These are phyloP conservation scores for Macheiramphus alcinus DNA, from an alignment of 2,113 vertebrate genomes.

Conservation along the genomic window DNA sequence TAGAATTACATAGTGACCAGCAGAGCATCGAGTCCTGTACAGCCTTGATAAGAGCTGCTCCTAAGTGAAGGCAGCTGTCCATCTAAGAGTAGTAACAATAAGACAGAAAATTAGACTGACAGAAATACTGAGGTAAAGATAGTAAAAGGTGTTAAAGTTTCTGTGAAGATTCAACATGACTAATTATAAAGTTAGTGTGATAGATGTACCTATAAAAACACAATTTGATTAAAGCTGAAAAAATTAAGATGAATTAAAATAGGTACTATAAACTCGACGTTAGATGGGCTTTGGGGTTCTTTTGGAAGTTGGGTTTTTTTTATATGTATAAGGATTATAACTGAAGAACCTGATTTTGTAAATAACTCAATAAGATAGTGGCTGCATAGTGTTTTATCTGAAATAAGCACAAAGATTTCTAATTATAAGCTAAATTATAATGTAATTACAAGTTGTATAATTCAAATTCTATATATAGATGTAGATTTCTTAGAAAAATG, in stretches of 20 bases:
- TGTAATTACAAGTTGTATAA: slow-evolving; percentile 4
- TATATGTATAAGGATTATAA: not conserved
- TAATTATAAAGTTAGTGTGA: not conserved
- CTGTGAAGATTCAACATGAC: not conserved
- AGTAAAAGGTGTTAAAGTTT: not conserved
- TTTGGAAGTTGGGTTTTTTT: not conserved
- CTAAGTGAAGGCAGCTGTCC: slow-evolving; percentile 17
- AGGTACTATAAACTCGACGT: not conserved
- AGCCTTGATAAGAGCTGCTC: not conserved
- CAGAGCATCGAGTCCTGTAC: not conserved
- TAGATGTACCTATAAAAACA: not conserved
- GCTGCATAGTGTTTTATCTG: not conserved
- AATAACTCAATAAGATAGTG: not conserved
- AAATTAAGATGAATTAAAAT: not conserved
- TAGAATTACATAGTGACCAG: not conserved
- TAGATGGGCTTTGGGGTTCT: not conserved
- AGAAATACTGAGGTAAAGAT: slow-evolving; percentile 20
- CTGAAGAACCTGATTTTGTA: not conserved
- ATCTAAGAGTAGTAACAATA: not conserved
- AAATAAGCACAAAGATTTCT: not conserved
- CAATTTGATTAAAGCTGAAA: not conserved
- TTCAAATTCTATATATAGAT: slow-evolving; percentile 3
- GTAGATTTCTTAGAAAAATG: not conserved
- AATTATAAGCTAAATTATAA: not conserved
- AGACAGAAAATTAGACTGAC: slow-evolving; percentile 40